Conservation (phyloP, 2,113 vertebrate genomes). For the Chloropsis cyanopogon region DNA sequence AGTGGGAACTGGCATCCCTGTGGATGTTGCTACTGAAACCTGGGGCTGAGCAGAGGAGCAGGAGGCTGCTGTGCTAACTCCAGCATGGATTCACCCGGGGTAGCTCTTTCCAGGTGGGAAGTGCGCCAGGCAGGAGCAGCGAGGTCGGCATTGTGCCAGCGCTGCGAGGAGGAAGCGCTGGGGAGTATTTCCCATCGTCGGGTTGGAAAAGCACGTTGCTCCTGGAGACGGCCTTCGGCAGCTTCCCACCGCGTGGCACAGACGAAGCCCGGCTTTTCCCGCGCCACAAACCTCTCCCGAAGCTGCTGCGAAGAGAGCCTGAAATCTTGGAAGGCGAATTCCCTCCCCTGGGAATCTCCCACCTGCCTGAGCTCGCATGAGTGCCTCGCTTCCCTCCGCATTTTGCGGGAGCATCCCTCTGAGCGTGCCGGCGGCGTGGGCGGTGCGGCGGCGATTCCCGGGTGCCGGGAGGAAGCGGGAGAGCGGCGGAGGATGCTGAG, state of each 20-base stretch:
- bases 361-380: rapidly evolving
- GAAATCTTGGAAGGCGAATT: not conserved
- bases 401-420: not conserved
- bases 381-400: rapidly evolving
- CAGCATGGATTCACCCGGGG: not conserved
- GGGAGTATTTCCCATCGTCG: not conserved
- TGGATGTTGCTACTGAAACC: not conserved
- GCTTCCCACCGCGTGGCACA: not conserved
- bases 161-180: not conserved
- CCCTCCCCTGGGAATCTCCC: not conserved
- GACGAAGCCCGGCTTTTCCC: not conserved
- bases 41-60: not conserved
- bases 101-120: not conserved
- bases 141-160: not conserved
- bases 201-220: not conserved
- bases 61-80: not conserved
- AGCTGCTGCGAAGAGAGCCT: rapidly evolving
- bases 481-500: conserved; percentile 78
- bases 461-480: conserved; percentile 60
- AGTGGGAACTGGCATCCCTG: rapidly evolving
- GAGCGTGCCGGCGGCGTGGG: not conserved
- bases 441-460: not conserved
- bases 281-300: rapidly evolving
- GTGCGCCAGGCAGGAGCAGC: rapidly evolving
- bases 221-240: not conserved